A percentile compares a stretch with the other conserved stretches of the same genome.
Conservation (phyloP, 2,888 invertebrate species). For the Hermaeophaga mercurialis region DNA sequence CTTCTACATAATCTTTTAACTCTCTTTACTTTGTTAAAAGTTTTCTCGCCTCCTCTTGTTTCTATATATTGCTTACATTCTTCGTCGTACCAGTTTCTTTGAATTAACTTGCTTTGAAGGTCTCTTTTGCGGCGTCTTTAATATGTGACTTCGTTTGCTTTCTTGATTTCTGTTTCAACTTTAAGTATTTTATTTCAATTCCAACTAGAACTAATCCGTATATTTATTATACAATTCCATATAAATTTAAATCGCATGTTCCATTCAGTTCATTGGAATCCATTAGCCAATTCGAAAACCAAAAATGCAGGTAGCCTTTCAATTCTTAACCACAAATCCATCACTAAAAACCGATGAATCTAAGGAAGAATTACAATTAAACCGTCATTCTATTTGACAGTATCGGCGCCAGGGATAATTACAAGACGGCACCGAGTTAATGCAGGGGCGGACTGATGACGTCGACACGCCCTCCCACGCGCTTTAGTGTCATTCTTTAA, state of each 20-base stretch:
- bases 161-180: too few species aligned
- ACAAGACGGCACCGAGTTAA: slow-evolving; percentile 44
- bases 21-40: too few species aligned
- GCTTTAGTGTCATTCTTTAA: slow-evolving; percentile 36
- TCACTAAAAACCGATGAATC: slow-evolving; percentile 25
- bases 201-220: too few species aligned
- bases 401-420: slow-evolving; percentile 48
- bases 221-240: too few species aligned
- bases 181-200: too few species aligned
- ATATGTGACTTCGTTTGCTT: too few species aligned
- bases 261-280: slow-evolving; percentile 8
- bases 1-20: too few species aligned
- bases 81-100: too few species aligned
- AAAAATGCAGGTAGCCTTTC: slow-evolving; percentile 15
- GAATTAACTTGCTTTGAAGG: too few species aligned
- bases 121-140: too few species aligned
- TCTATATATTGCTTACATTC: too few species aligned
- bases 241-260: not conserved
- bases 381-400: slow-evolving; percentile 41
- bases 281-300: slow-evolving; percentile 17
- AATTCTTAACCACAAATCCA: slow-evolving; percentile 18
- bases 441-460: slow-evolving; percentile 47
- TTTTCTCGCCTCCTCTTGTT: too few species aligned
- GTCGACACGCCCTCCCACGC: slow-evolving; percentile 44
- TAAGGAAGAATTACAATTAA: slow-evolving; percentile 27